Conservation (phyloP, 2,113 vertebrate species). For the Tamias sibiricus region DNA sequence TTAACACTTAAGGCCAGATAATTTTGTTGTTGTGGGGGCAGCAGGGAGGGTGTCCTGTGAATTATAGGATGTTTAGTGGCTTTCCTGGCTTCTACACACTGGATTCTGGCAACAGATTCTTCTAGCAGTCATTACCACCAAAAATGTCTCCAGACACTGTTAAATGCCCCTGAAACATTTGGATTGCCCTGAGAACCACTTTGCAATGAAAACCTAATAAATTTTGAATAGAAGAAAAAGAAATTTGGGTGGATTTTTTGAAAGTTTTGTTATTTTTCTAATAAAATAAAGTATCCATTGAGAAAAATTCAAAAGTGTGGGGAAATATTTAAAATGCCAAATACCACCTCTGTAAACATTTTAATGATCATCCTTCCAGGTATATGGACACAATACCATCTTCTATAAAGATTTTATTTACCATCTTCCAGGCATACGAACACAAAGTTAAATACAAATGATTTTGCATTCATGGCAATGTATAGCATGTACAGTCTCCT, state of each 20-base stretch:
- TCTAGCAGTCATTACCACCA: not conserved
- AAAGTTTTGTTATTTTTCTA: not conserved
- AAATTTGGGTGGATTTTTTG: not conserved
- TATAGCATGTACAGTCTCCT: not conserved
- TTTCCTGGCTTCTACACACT: not conserved
- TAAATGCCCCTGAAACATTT: not conserved
- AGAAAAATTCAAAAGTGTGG: slow-evolving; percentile 5
- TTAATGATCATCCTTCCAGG: not conserved
- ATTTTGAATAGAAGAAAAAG: not conserved
- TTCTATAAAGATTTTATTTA: not conserved
- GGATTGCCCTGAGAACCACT: not conserved
- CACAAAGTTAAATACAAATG: not conserved
- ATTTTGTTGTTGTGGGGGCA: not conserved
- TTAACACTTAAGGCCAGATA: not conserved
- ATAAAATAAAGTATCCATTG: not conserved
- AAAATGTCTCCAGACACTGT: not conserved
- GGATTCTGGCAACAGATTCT: not conserved
- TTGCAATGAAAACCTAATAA: not conserved
- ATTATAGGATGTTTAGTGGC: not conserved
- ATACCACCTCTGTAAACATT: not conserved
- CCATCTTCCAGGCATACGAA: not conserved
- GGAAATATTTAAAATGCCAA: slow-evolving; percentile 27
- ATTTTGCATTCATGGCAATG: not conserved
- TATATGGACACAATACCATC: not conserved
- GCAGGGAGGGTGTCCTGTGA: not conserved